phyloP scores from a whole-genome alignment of 2,888 invertebrate genomes.

The Heterodera filipjevi region DNA sequence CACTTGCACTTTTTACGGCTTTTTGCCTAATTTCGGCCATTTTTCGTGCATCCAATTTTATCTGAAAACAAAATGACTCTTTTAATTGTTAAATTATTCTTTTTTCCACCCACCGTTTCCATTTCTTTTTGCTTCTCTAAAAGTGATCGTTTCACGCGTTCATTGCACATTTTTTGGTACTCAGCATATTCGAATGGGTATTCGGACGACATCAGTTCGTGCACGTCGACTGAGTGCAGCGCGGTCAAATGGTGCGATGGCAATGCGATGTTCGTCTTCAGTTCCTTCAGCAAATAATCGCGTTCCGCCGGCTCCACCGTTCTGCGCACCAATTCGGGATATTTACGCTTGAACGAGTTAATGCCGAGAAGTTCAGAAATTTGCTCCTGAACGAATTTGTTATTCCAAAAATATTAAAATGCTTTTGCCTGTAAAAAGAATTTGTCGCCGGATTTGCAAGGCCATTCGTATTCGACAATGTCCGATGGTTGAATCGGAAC shows the following conservation, averaged over 20 bases:
- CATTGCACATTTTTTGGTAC: conserved; percentile 65
- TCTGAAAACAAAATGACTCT: too few species aligned
- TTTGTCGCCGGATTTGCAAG: conserved; percentile 56
- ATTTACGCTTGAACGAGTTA: conserved; percentile 91
- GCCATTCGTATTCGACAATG: conserved; percentile 64
- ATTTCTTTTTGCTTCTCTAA: conserved; percentile 67
- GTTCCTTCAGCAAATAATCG: conserved; percentile 75
- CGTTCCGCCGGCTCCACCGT: conserved; percentile 81
- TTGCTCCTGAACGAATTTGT: conserved; percentile 77
- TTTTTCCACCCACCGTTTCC: conserved; percentile 43
- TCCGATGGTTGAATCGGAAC: conserved; percentile 49
- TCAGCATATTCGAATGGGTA: conserved; percentile 88
- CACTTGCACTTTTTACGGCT: conserved; percentile 77
- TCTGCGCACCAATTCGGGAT: conserved; percentile 65
- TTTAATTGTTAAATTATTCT: background rate
- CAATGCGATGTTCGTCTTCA: conserved; percentile 51
- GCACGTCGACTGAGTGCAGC: conserved; percentile 73
- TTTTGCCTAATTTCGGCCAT: conserved; percentile 76
- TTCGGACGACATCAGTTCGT: conserved; percentile 92
- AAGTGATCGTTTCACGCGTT: conserved; percentile 66
- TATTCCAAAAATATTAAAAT: background rate
- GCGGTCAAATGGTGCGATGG: conserved; percentile 57
- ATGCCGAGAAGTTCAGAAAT: conserved; percentile 90
- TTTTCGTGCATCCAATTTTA: conserved; percentile 61
- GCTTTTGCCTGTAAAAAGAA: conserved; percentile 55